These are phyloP conservation scores for Lottia scabra DNA, from an alignment of 2,888 invertebrate species.

Conservation along the genomic window DNA sequence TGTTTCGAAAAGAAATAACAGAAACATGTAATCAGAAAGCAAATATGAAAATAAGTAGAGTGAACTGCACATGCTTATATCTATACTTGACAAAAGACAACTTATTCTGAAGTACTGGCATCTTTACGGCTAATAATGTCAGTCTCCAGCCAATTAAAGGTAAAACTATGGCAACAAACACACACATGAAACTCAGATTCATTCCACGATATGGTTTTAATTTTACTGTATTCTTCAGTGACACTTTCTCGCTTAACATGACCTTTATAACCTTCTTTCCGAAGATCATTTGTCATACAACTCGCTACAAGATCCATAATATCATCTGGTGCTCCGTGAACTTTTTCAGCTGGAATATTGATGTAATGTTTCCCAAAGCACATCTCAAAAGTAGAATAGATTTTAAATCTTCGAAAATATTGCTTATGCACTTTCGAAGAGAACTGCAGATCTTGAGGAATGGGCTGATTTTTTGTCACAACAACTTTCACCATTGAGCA, in stretches of 20 bases:
- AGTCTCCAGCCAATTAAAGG: conserved; percentile 42
- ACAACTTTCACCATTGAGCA: conserved; percentile 40
- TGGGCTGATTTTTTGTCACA: conserved; percentile 46
- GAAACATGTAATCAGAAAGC: too few relatives aligned
- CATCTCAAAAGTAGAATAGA: conserved; percentile 40
- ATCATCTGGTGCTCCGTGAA: conserved; percentile 39
- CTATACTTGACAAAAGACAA: too few relatives aligned
- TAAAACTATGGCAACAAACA: conserved; percentile 42
- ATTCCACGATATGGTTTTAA: conserved; percentile 42
- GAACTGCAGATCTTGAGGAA: conserved; percentile 47
- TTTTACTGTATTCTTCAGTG: conserved; percentile 34
- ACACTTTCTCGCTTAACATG: conserved; percentile 33
- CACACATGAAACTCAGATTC: conserved; percentile 49
- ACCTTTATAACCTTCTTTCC: conserved; percentile 37
- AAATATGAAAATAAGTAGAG: too few relatives aligned
- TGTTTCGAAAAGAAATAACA: too few relatives aligned
- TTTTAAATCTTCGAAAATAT: conserved; percentile 44
- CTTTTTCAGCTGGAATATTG: conserved; percentile 38
- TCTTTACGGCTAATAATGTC: conserved; percentile 3
- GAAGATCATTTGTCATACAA: conserved; percentile 40
- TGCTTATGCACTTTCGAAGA: conserved; percentile 50
- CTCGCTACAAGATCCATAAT: conserved; percentile 41
- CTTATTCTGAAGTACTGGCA: too few relatives aligned
- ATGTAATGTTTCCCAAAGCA: conserved; percentile 43
- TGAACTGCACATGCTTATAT: too few relatives aligned